A percentile compares a stretch with the other conserved stretches of the same genome.
These are phyloP conservation scores for Neoaliturus tenellus DNA, from an alignment of 2,888 invertebrate species.

Conservation along the genomic window DNA sequence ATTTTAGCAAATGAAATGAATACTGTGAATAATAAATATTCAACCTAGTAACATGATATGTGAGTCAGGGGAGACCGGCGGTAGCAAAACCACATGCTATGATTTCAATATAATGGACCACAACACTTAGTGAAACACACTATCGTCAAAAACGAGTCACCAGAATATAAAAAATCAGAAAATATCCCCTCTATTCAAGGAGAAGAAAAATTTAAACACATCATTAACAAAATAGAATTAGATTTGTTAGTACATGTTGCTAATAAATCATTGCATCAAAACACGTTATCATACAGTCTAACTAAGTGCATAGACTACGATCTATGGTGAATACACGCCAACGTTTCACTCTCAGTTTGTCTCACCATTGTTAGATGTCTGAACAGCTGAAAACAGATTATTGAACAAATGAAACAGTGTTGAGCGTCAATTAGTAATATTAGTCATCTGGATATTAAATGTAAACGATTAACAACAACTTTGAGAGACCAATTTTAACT, in stretches of 20 bases:
- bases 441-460: neutral
- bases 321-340: neutral
- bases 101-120: neutral
- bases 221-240: neutral
- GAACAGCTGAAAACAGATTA: constrained; percentile 24
- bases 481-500: too few relatives aligned
- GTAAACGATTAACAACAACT: too few relatives aligned
- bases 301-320: neutral
- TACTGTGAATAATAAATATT: neutral
- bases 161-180: neutral
- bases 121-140: neutral
- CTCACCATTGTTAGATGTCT: constrained; percentile 34
- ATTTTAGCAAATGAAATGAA: neutral
- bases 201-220: neutral
- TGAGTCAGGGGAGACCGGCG: neutral
- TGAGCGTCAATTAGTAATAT: neutral
- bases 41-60: neutral
- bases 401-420: neutral
- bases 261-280: neutral
- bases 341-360: neutral
- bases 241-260: neutral
- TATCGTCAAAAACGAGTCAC: neutral
- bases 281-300: neutral
- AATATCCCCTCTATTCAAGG: neutral
- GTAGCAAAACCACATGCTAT: neutral